phyloP scores from a whole-genome alignment of 2,797 vertebrate genomes.

The Scolopax bukidnonensis region DNA sequence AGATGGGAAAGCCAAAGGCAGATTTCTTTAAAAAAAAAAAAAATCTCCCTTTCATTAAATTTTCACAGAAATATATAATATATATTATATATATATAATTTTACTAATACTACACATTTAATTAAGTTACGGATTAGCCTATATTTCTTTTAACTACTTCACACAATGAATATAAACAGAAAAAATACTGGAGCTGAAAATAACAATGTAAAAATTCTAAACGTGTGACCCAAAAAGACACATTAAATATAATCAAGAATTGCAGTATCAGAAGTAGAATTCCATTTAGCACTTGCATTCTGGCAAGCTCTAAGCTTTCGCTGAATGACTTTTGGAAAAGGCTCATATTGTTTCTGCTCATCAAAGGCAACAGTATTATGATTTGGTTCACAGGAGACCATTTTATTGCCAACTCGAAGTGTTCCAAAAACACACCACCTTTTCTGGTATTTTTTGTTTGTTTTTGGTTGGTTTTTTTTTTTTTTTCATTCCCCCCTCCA shows the following conservation, averaged over 20 bases:
- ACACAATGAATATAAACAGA: slow-evolving; percentile 66
- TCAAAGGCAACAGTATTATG: slow-evolving; percentile 33
- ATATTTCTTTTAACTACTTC: slow-evolving; percentile 58
- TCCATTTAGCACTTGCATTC: background rate
- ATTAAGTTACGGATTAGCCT: slow-evolving; percentile 35
- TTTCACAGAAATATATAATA: slow-evolving; percentile 41
- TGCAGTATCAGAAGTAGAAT: slow-evolving; percentile 41
- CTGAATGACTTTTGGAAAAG: background rate
- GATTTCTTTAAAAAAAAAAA: background rate
- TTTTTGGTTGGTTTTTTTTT: background rate
- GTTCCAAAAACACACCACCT: background rate
- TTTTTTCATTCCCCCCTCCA: background rate
- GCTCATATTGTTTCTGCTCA: slow-evolving; percentile 24
- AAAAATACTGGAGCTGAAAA: slow-evolving; percentile 66
- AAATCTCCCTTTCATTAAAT: background rate
- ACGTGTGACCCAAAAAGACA: slow-evolving; percentile 66
- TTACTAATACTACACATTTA: slow-evolving; percentile 57
- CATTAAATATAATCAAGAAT: slow-evolving; percentile 57
- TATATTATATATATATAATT: slow-evolving; percentile 1
- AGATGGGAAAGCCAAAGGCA: slow-evolving; percentile 1
- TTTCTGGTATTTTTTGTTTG: background rate
- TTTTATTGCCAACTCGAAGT: slow-evolving; percentile 56
- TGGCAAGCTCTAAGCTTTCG: slow-evolving; percentile 1
- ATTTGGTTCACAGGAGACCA: slow-evolving; percentile 53
- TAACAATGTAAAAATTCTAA: slow-evolving; percentile 63